phyloP scores from a whole-genome alignment of 1,140 invertebrate genomes.

The Drosophila biarmipes region DNA sequence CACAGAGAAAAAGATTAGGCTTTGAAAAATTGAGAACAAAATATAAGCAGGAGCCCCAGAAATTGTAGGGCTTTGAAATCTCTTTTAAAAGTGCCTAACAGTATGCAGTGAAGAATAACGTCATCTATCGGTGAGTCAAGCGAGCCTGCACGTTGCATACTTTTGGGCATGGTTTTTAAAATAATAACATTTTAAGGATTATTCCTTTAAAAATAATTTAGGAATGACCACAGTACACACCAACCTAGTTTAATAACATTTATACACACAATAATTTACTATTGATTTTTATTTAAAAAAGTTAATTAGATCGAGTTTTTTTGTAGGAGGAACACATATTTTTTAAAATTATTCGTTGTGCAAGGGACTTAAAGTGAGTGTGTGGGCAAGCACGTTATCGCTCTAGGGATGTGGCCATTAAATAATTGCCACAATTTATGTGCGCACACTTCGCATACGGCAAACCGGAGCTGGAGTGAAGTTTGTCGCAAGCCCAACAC shows the following conservation, averaged over 20 bases:
- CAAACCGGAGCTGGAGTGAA: constrained; percentile 51
- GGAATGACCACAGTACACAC: no score
- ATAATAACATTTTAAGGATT: no score
- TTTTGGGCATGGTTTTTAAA: no score
- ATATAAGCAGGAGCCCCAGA: neutral
- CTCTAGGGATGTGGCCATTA: constrained; percentile 61
- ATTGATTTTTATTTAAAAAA: no score
- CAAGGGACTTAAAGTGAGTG: constrained; percentile 3
- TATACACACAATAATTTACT: no score
- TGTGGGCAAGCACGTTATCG: constrained; percentile 57
- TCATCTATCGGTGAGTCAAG: no score
- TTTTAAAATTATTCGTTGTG: neutral
- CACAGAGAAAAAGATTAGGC: constrained; percentile 2
- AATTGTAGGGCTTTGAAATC: neutral
- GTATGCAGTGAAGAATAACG: no score
- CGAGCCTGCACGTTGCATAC: no score
- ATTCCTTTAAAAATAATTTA: no score
- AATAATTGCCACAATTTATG: constrained; percentile 80
- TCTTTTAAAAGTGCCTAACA: neutral
- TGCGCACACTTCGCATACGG: constrained; percentile 67
- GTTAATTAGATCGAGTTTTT: no score
- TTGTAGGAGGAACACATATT: neutral
- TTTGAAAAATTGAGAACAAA: neutral
- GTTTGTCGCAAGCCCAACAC: constrained; percentile 31
- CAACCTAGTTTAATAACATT: no score